phyloP scores from a whole-genome alignment of 2,888 invertebrate genomes.

The Pyrrhosoma nymphula region DNA sequence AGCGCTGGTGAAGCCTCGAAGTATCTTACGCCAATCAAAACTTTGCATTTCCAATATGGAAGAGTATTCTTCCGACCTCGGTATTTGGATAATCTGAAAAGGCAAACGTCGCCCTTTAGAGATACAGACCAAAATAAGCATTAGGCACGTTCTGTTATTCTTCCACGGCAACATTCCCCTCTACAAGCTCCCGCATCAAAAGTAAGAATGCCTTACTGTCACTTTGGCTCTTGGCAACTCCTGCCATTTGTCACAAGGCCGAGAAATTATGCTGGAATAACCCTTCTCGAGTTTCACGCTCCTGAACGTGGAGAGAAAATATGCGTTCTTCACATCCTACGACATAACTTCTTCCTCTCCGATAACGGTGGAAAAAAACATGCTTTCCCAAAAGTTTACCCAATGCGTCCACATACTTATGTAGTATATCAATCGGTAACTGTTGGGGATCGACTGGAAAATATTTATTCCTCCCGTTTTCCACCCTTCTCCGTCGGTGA shows the following conservation, averaged over 20 bases:
- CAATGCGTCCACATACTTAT: conserved; percentile 13
- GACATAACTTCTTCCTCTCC: neutral
- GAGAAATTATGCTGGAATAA: conserved; percentile 11
- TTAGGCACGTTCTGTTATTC: no score
- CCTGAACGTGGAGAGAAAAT: neutral
- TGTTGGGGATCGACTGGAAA: neutral
- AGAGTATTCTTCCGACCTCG: no score
- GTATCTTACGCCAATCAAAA: no score
- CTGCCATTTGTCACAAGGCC: neutral
- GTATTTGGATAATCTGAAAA: no score
- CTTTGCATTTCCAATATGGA: no score
- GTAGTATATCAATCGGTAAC: conserved; percentile 28
- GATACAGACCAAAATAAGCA: no score
- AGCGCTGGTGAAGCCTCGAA: no score
- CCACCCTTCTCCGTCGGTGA: neutral
- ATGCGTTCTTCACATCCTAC: neutral
- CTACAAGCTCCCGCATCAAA: neutral
- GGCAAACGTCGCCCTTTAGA: no score
- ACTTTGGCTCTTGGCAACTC: neutral
- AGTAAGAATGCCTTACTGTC: neutral
- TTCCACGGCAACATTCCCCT: no score
- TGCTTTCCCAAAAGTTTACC: neutral
- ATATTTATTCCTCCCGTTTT: neutral
- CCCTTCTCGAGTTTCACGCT: neutral
- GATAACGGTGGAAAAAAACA: neutral